phyloP scores from a whole-genome alignment of 2,797 vertebrate genomes.

The Enteromius paludinosus region DNA sequence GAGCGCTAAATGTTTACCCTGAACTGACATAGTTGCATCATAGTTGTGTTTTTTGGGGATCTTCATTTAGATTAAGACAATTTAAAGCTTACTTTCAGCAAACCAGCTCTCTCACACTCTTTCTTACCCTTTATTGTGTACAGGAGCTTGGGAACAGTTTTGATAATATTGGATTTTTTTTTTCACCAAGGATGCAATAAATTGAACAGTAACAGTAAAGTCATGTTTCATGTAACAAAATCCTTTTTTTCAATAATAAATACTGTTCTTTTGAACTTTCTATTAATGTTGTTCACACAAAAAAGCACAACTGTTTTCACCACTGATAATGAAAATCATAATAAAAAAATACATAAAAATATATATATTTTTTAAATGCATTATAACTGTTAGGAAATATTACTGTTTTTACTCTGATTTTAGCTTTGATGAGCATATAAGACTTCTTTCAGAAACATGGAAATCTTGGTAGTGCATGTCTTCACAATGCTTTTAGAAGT shows the following conservation, averaged over 20 bases:
- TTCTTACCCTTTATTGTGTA: background rate
- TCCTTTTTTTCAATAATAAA: background rate
- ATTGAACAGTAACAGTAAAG: background rate
- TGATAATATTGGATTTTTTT: background rate
- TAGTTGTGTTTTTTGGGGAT: background rate
- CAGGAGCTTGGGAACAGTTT: background rate
- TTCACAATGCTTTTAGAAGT: background rate
- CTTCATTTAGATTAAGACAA: background rate
- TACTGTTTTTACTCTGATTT: too few species aligned
- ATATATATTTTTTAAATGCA: too few species aligned
- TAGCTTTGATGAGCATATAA: background rate
- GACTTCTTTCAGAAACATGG: background rate
- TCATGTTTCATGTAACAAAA: background rate
- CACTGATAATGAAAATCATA: background rate
- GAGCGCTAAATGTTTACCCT: background rate
- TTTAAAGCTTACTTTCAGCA: background rate
- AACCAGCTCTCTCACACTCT: background rate
- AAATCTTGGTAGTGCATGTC: background rate
- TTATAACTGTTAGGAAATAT: background rate
- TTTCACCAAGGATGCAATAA: background rate
- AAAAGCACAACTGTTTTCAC: background rate
- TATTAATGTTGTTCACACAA: background rate
- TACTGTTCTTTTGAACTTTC: background rate
- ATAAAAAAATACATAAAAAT: too few species aligned
- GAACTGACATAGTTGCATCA: background rate